Percentiles rank a stretch among this genome's conserved stretches.
Evolutionary conservation across 1,140 invertebrate species (phyloP).

Genomic region (Hycleus cichorii): DNA sequence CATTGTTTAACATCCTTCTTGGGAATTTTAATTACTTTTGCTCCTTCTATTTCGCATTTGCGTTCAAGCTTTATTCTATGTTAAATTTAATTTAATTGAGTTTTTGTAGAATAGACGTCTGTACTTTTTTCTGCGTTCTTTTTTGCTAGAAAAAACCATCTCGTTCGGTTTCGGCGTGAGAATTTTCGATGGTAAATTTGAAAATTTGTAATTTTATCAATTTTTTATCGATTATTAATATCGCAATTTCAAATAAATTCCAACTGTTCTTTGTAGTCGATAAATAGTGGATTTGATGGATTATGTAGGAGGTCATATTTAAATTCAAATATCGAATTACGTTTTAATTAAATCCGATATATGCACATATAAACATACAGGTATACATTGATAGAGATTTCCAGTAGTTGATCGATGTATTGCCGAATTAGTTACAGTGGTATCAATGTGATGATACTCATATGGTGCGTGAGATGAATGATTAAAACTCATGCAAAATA

Average conservation of each 20-base stretch:
- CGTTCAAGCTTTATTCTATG: slow-evolving; percentile 30
- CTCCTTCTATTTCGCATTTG: slow-evolving; percentile 28
- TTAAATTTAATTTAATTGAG: slow-evolving; percentile 35
- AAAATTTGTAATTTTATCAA: too few relatives aligned
- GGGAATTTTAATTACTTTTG: slow-evolving; percentile 39
- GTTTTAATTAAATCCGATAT: slow-evolving; percentile 22
- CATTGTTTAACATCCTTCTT: slow-evolving; percentile 33
- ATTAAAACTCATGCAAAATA: slow-evolving; percentile 23
- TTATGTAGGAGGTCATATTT: slow-evolving; percentile 17
- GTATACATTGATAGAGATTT: not conserved
- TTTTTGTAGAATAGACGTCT: slow-evolving; percentile 20
- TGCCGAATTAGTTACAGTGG: slow-evolving; percentile 20
- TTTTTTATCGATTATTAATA: too few relatives aligned
- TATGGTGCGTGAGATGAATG: slow-evolving; percentile 19
- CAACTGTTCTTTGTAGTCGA: too few relatives aligned
- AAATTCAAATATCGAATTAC: slow-evolving; percentile 25
- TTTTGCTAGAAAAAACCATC: not conserved
- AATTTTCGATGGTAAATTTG: too few relatives aligned
- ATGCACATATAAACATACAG: slow-evolving; percentile 4
- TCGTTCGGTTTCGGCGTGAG: too few relatives aligned
- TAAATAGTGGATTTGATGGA: not conserved
- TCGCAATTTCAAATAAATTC: too few relatives aligned
- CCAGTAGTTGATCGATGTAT: slow-evolving; percentile 19
- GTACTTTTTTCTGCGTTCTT: slow-evolving; percentile 7
- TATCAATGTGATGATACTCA: slow-evolving; percentile 25